A percentile compares a stretch with the other conserved stretches of the same genome.
phyloP scores from a whole-genome alignment of 2,113 vertebrate genomes.

The Sinocyclocheilus anshuiensis region DNA sequence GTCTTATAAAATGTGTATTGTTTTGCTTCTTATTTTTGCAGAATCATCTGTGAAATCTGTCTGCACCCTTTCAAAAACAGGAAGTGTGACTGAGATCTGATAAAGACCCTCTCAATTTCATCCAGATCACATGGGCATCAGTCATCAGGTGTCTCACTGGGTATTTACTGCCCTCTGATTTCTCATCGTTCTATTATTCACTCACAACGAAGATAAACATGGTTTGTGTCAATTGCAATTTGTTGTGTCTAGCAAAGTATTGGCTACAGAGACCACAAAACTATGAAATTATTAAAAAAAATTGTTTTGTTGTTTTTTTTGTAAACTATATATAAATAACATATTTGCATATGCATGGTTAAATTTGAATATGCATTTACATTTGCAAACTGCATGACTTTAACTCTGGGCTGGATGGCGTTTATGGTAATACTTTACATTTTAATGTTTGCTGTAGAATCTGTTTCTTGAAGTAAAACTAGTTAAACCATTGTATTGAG shows the following conservation, averaged over 20 bases:
- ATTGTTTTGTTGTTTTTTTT: too few species aligned
- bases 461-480: too few species aligned
- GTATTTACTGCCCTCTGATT: neutral
- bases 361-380: neutral
- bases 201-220: neutral
- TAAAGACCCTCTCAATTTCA: slow-evolving; percentile 26
- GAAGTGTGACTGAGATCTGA: slow-evolving; percentile 50
- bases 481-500: too few species aligned
- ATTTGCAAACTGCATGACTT: neutral
- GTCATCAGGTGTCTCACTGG: slow-evolving; percentile 7
- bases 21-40: slow-evolving; percentile 58
- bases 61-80: slow-evolving; percentile 63
- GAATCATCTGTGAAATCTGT: slow-evolving; percentile 53
- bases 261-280: neutral
- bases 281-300: neutral
- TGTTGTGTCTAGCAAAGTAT: neutral
- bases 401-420: too few species aligned
- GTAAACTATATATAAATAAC: too few species aligned
- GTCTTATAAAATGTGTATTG: slow-evolving; percentile 25
- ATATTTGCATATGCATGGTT: neutral
- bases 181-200: neutral
- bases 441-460: neutral
- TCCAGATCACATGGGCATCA: slow-evolving; percentile 27
- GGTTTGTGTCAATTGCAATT: slow-evolving; percentile 21
- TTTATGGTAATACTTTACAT: too few species aligned